A percentile compares a stretch with the other conserved stretches of the same genome.
Conservation (phyloP, 2,797 vertebrate species). For the Brachyrhaphis roseni region DNA sequence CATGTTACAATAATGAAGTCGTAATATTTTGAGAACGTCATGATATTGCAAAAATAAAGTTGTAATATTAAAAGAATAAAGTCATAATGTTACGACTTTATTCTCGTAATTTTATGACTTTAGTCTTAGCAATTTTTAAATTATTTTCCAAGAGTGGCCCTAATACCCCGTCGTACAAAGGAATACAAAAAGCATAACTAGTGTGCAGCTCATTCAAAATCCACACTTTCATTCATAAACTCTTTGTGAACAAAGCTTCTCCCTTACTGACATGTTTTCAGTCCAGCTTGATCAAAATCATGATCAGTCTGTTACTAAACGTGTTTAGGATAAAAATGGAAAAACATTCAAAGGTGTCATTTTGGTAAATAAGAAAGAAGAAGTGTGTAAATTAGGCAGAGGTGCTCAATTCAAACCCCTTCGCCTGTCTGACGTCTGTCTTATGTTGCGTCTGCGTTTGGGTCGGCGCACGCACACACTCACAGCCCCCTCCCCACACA, state of each 20-base stretch:
- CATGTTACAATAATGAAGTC: too few species aligned
- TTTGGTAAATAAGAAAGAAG: slow-evolving; percentile 54
- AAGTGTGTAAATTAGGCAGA: slow-evolving; percentile 27
- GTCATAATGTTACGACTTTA: too few species aligned
- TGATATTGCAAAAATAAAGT: too few species aligned
- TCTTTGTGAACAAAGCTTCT: slow-evolving; percentile 19
- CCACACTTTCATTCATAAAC: slow-evolving; percentile 40
- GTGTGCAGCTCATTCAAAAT: slow-evolving; percentile 24
- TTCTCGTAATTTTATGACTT: too few species aligned
- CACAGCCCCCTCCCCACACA: not conserved
- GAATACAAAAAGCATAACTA: slow-evolving; percentile 24
- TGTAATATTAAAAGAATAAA: too few species aligned
- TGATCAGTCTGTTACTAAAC: slow-evolving; percentile 23
- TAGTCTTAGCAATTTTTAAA: too few species aligned
- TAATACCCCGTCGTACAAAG: too few species aligned
- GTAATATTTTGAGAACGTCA: too few species aligned
- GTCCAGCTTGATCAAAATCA: slow-evolving; percentile 45
- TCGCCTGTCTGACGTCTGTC: slow-evolving; percentile 44
- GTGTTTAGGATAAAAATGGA: slow-evolving; percentile 28
- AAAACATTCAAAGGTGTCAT: slow-evolving; percentile 51
- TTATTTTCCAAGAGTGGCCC: too few species aligned
- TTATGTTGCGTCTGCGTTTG: slow-evolving; percentile 44
- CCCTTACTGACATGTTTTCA: slow-evolving; percentile 39
- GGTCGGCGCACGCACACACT: slow-evolving; percentile 17
- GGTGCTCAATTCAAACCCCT: slow-evolving; percentile 34